Evolutionary conservation across 2,113 vertebrate species (phyloP).

Genomic region (Myotis lucifugus): DNA sequence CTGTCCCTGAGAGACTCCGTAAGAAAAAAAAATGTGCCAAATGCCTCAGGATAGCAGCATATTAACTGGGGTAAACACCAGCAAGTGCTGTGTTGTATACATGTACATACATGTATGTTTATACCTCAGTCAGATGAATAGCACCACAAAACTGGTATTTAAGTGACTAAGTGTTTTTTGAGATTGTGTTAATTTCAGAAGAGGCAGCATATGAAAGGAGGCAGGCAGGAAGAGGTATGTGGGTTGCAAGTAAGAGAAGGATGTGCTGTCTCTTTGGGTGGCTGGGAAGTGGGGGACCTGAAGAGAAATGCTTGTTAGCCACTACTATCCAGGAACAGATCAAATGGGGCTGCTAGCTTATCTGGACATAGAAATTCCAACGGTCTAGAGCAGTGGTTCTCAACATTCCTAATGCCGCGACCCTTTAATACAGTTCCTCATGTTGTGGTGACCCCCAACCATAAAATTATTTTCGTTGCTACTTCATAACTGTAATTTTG

Average conservation of each 20-base stretch:
- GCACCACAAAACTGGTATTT: slow-evolving; percentile 1
- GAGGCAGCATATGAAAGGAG: background rate
- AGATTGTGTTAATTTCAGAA: slow-evolving; percentile 51
- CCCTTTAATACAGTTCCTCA: too few species aligned
- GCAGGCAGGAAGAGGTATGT: background rate
- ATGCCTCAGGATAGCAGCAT: background rate
- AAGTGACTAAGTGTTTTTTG: slow-evolving; percentile 44
- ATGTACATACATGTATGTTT: slow-evolving; percentile 19
- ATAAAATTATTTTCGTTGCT: too few species aligned
- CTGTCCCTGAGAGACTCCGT: slow-evolving; percentile 31
- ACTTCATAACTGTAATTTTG: too few species aligned
- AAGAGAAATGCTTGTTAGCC: background rate
- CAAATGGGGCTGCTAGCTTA: background rate
- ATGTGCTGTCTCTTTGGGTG: background rate
- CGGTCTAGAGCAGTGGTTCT: background rate
- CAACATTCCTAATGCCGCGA: too few species aligned
- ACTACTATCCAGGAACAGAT: background rate
- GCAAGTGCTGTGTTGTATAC: background rate
- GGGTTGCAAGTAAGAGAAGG: background rate
- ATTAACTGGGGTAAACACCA: background rate
- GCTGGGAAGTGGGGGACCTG: background rate
- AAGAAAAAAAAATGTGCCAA: background rate
- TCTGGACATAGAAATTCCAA: background rate
- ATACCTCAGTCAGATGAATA: background rate
- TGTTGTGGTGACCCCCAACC: too few species aligned